Evolutionary conservation across 2,797 vertebrate genomes (phyloP), one percentile per base, ranked within the genome.

Genomic region (Gambelia wislizenii): DNA sequence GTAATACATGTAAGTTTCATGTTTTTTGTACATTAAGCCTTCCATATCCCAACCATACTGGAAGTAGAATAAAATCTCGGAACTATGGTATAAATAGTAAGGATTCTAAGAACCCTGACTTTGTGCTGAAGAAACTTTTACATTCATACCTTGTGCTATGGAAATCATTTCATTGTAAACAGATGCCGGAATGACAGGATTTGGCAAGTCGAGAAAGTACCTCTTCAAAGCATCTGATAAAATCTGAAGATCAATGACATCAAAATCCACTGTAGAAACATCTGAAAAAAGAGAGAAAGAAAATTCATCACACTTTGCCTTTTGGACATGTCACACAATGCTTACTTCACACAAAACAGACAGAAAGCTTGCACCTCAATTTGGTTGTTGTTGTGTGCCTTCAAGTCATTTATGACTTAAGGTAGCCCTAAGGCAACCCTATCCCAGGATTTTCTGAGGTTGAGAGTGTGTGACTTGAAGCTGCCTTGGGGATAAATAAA

Each of bases 181-280:
- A 56, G 97, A 95, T 87, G 97, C 89, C 88, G 98, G 98, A 96
- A 99, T 97, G 94, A 99, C 95, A 30, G 99, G 98, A 96, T 98
- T 98, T 54, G 99, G 98, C 70, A 99, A 97, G 89, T 99, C 99
- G 95, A 98, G 95, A 91, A 99, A 97, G 97, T 98, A 99, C 90
- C 98, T 96, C 91, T 98, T 98, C 86, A 99, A 97, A 93, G 98
- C 97, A 2, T 99, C 98, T 72, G 98, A 98, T 95, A 99, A 96
- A 81, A 97, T 91, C 1, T 98, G 97, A 44, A 99, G 96, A 82
- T 99, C 99, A 33, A 98, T 92, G 92, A 98, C 97, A 81, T 99
- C 98, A 94, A 99, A 95, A 91, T 99, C 99, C 91, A 97, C 61
- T 0, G 90, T 92, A 87, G 96, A 84, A 3, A 81, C 78, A 92